Base-by-base conservation (phyloP, 1,140 invertebrate genomes). In the Drosophila varians region DNA sequence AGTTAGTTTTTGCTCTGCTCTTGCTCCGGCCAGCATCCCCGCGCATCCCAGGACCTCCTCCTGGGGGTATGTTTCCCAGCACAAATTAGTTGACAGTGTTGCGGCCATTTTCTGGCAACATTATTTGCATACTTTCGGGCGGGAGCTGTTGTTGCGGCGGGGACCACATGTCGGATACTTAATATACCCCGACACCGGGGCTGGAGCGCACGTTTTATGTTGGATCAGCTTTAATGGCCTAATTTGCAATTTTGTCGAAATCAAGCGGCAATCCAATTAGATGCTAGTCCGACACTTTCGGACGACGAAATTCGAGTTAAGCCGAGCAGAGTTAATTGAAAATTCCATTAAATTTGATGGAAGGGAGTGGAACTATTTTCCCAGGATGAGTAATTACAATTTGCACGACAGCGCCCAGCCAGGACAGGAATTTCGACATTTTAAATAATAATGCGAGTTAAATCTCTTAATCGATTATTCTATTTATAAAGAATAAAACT, bases 221-320 rank as follows among this genome's bases (percentile, higher is more conserved):
- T 26, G 34, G 56, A 61, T 64, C 51, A 56, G 55, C 55, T 55
- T 73, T 78, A 77, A 74, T 73, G 60, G 14, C 60, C 62, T 54
- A 68, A 56, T 74, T 74, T 53, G 28, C 9, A 74, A 68, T 48
- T 47, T 61, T 60, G 43, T 25, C 76, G 40, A 62, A 78, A 74
- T 62, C 55, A 69, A 78, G 53, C 31, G 46, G 46, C 56, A 78
- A 77, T 65, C 57, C 53, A 77, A 77, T 77, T 77, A 77, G 65
- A 56, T 49, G 31, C 45, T 12, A 51, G 21, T 19, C 61, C 58
- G 26, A 62, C 56, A 42, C 56, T 49, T 65, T 48, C 55, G 16
- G 2, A 51, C 14, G 8, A 7, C 14, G 4, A 7, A 26, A 42
- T 45, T 38, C 23, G 40, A 8, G 49, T 19, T 11, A 31, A 40